These are phyloP conservation scores for Austrolebias charrua DNA, from an alignment of 2,797 vertebrate genomes.

Conservation along the genomic window DNA sequence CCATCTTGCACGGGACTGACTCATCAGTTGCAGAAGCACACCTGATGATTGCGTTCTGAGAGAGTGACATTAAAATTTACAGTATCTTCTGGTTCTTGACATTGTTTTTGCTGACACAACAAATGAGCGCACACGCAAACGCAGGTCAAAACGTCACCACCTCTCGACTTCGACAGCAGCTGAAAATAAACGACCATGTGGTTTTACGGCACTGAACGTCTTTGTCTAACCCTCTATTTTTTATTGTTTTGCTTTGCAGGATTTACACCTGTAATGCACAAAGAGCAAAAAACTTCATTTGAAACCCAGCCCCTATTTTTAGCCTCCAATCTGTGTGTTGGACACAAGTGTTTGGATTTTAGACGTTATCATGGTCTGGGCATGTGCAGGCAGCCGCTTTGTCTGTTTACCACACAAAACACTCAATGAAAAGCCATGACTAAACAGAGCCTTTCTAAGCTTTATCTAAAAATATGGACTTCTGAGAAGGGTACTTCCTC, in stretches of 20 bases:
- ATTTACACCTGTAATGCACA: not conserved
- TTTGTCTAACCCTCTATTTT: not conserved
- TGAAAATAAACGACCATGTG: not conserved
- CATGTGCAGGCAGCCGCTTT: constrained; percentile 35
- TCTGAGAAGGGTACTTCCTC: constrained; percentile 14
- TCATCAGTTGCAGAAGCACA: too few species aligned
- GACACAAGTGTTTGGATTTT: constrained; percentile 39
- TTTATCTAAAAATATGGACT: constrained; percentile 9
- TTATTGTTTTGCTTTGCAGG: not conserved
- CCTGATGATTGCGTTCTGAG: too few species aligned
- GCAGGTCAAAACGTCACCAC: too few species aligned
- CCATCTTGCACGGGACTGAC: too few species aligned
- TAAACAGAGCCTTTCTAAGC: constrained; percentile 11
- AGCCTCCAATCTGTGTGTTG: constrained; percentile 22
- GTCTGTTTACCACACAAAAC: constrained; percentile 23
- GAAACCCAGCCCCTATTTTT: constrained; percentile 11
- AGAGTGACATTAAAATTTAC: too few species aligned
- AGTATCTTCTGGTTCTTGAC: too few species aligned
- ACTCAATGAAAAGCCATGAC: constrained; percentile 32
- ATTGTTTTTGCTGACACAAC: too few species aligned
- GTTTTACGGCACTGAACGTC: not conserved
- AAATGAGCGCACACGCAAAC: too few species aligned
- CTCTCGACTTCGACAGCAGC: too few species aligned
- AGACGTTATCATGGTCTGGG: constrained; percentile 35
- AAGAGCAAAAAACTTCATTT: constrained; percentile 4